Percentiles rank a stretch among this genome's conserved stretches.
Conservation (phyloP, 2,113 vertebrate genomes). For the Bubalus kerabau region DNA sequence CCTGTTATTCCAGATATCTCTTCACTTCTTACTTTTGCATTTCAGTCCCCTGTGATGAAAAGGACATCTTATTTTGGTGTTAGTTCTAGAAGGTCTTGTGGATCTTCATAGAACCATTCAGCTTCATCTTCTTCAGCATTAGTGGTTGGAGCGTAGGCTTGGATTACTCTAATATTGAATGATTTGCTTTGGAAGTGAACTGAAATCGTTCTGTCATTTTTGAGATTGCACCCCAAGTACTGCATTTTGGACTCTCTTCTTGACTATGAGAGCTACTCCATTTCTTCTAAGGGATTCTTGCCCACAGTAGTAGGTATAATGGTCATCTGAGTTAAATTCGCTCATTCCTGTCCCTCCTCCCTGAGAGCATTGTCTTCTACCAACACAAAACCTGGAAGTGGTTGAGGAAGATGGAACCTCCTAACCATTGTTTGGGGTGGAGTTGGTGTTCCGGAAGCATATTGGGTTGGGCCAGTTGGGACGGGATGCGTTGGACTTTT, state of each 20-base stretch:
- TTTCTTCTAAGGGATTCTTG: background rate
- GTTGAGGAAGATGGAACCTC: conserved; percentile 49
- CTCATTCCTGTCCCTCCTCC: background rate
- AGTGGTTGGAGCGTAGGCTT: background rate
- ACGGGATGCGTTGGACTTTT: background rate
- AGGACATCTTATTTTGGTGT: background rate
- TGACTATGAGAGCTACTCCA: background rate
- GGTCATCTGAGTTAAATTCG: background rate
- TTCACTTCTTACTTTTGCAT: background rate
- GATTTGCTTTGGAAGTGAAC: background rate
- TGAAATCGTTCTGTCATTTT: background rate
- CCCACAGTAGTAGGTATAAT: background rate
- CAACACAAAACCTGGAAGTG: conserved; percentile 70
- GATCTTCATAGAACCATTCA: background rate
- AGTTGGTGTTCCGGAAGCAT: conserved; percentile 49
- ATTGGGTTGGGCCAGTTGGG: background rate
- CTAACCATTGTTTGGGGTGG: conserved; percentile 56
- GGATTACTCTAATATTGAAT: background rate
- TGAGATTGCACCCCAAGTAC: background rate
- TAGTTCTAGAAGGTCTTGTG: background rate
- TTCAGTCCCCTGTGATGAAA: background rate
- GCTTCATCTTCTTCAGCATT: background rate
- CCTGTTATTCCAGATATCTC: background rate
- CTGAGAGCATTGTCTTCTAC: conserved; percentile 40
- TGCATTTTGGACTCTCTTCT: background rate